Percentiles rank a stretch among this genome's conserved stretches.
Conservation (phyloP, 2,113 vertebrate genomes). For the Microcebus jonahi region DNA sequence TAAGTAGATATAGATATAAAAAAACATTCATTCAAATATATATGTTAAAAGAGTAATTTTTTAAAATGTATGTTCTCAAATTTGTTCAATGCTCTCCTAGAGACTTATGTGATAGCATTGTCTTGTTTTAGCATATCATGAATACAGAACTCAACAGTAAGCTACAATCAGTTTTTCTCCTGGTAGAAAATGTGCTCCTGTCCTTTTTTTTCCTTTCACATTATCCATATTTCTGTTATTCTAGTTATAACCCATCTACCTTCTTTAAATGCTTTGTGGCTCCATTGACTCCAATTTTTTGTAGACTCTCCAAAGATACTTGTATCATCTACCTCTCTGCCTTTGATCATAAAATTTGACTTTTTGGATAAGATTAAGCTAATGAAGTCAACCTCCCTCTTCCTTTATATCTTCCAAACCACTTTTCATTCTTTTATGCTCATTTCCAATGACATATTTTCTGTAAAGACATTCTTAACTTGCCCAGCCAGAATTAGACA, state of each 20-base stretch:
- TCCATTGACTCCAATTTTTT: neutral
- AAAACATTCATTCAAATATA: neutral
- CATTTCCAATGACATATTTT: neutral
- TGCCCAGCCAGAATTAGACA: neutral
- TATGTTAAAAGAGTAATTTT: neutral
- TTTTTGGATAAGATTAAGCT: neutral
- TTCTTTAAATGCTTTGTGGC: neutral
- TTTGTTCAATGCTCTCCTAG: neutral
- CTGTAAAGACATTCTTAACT: neutral
- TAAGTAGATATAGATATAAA: neutral
- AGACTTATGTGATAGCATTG: neutral
- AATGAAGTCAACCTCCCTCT: neutral
- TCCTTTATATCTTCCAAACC: neutral
- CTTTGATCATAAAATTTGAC: neutral
- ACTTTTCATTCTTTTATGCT: neutral
- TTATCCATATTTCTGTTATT: neutral
- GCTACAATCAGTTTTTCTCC: neutral
- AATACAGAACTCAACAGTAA: neutral
- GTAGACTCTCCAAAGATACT: neutral
- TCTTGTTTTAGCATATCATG: neutral
- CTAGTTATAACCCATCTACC: neutral
- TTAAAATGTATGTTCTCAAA: neutral
- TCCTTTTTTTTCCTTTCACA: neutral
- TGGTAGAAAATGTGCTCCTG: neutral
- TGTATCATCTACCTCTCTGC: neutral